phyloP scores from a whole-genome alignment of 2,113 vertebrate species.

The Sapayoa aenigma region DNA sequence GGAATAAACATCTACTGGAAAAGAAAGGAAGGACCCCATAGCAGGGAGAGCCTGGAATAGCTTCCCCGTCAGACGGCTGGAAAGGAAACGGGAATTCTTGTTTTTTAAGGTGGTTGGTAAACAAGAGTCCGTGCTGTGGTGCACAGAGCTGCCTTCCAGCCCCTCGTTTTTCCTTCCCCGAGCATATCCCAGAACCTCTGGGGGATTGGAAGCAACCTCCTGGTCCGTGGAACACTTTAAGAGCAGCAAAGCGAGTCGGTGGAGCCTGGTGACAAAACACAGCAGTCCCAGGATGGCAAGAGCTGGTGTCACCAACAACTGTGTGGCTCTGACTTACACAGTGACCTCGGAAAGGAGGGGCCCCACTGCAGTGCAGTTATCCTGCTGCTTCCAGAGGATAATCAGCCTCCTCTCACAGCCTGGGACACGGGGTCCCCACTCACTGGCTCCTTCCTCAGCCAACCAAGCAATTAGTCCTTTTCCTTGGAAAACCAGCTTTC shows the following conservation, averaged over 20 bases:
- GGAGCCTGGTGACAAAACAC: neutral
- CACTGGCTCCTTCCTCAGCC: neutral
- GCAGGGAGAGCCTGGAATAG: slow-evolving; percentile 42
- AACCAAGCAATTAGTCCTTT: neutral
- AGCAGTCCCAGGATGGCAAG: neutral
- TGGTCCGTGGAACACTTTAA: neutral
- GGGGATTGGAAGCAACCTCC: rapidly evolving
- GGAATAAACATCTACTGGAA: slow-evolving; percentile 33
- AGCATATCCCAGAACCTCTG: neutral
- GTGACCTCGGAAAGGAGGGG: neutral
- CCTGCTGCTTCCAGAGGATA: neutral
- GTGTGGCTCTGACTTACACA: neutral
- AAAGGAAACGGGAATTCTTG: neutral
- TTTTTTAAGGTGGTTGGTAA: slow-evolving; percentile 6
- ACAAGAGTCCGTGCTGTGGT: neutral
- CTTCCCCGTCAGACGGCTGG: slow-evolving; percentile 3
- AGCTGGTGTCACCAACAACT: neutral
- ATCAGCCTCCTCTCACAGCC: neutral
- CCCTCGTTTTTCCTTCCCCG: neutral
- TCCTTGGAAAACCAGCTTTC: neutral
- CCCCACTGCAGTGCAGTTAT: neutral
- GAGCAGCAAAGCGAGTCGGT: neutral
- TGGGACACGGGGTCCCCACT: neutral
- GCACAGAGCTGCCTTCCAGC: neutral
- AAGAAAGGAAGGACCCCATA: slow-evolving; percentile 50